Evolutionary conservation across 2,113 vertebrate genomes (phyloP).

Genomic region (Microcebus lehilahytsara): DNA sequence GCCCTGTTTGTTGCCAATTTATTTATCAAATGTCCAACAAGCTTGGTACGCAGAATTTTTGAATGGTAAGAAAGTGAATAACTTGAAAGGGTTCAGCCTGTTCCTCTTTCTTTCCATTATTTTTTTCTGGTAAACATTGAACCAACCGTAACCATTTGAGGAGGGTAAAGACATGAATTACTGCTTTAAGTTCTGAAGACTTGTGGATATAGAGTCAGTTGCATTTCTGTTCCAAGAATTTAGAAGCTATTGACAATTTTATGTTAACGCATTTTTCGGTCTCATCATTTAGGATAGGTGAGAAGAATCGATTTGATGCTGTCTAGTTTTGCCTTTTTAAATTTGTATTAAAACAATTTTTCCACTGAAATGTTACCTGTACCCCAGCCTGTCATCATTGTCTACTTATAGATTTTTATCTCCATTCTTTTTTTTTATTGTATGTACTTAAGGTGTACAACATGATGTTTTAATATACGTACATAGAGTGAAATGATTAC

Average conservation of each 20-base stretch:
- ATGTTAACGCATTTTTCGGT: neutral
- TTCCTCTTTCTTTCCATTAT: neutral
- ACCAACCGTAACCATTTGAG: neutral
- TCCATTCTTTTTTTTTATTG: neutral
- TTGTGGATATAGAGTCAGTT: neutral
- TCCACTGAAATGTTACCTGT: neutral
- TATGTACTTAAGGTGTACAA: neutral
- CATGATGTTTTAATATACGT: neutral
- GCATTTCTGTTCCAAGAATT: neutral
- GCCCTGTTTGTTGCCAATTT: neutral
- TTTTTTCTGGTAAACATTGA: conserved; percentile 22
- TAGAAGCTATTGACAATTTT: neutral
- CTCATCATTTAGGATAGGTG: neutral
- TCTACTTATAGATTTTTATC: neutral
- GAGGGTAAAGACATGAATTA: neutral
- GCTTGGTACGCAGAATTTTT: neutral
- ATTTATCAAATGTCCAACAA: neutral
- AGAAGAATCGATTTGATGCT: neutral
- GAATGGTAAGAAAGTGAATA: neutral
- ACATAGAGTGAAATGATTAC: neutral
- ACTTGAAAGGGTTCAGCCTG: neutral
- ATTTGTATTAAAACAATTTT: neutral
- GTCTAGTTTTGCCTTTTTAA: neutral
- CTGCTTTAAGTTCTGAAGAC: neutral
- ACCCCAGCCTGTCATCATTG: neutral